phyloP scores from a whole-genome alignment of 2,113 vertebrate species.

The Aegotheles bennettii region DNA sequence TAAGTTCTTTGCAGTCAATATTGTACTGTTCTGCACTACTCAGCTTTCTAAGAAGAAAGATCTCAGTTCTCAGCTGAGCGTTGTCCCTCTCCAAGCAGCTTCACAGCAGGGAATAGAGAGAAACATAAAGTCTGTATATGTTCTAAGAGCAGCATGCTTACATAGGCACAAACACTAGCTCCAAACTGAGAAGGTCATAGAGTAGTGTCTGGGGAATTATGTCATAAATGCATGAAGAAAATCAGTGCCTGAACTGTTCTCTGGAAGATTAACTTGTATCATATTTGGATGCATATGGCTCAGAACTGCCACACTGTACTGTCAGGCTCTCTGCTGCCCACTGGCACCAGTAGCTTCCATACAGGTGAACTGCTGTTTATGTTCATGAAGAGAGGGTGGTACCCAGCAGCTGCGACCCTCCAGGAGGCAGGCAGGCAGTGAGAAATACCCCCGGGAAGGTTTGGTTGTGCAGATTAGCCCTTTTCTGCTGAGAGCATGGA shows the following conservation, averaged over 20 bases:
- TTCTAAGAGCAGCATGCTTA: background rate
- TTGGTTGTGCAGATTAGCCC: background rate
- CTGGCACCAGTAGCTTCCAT: fast-evolving
- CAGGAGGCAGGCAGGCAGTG: background rate
- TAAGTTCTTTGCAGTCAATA: background rate
- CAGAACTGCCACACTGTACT: fast-evolving
- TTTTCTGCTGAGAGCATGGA: background rate
- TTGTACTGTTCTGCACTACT: background rate
- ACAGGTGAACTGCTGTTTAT: background rate
- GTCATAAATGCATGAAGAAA: background rate
- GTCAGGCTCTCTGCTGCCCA: background rate
- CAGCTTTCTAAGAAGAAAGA: background rate
- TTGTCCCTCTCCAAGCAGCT: background rate
- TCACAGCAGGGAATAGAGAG: background rate
- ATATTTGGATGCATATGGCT: background rate
- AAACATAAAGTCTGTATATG: background rate
- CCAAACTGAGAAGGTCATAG: fast-evolving
- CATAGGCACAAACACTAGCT: background rate
- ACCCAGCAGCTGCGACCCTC: fast-evolving
- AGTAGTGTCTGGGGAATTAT: background rate
- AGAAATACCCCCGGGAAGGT: fast-evolving
- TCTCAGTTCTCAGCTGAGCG: background rate
- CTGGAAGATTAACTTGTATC: background rate
- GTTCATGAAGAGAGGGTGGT: fast-evolving
- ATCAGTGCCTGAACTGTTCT: background rate